A percentile compares a stretch with the other conserved stretches of the same genome.
Conservation (phyloP, 2,888 invertebrate genomes). For the Cataglyphis cursor region DNA sequence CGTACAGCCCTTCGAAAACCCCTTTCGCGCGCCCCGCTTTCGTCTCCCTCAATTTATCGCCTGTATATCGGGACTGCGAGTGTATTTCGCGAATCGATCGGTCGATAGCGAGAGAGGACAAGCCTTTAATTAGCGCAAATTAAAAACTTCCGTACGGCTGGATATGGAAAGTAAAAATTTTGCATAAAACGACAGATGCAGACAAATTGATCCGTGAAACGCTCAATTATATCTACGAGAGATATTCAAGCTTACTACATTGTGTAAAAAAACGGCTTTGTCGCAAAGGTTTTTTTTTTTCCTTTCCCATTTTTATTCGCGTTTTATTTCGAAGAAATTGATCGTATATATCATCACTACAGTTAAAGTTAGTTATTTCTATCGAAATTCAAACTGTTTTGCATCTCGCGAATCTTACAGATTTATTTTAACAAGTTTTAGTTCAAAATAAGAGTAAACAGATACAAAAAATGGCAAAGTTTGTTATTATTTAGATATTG, state of each 20-base stretch:
- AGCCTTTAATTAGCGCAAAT: constrained; percentile 62
- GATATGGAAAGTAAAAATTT: constrained; percentile 35
- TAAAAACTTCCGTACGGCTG: constrained; percentile 50
- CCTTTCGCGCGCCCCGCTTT: constrained; percentile 23
- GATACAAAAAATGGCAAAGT: background rate
- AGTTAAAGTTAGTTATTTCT: background rate
- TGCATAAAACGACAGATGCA: constrained; percentile 23
- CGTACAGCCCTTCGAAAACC: constrained; percentile 1
- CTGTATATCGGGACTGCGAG: constrained; percentile 1
- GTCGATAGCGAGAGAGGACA: constrained; percentile 41
- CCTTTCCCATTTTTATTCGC: background rate
- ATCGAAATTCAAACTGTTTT: background rate
- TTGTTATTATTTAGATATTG: background rate
- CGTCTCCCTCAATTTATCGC: constrained; percentile 37
- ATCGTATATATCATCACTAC: background rate
- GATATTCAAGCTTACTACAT: constrained; percentile 7
- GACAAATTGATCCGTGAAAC: constrained; percentile 43
- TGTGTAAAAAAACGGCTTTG: constrained; percentile 16
- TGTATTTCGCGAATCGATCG: constrained; percentile 53
- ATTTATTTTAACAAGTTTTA: background rate
- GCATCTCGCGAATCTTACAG: background rate
- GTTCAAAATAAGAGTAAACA: background rate
- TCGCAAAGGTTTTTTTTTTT: constrained; percentile 8
- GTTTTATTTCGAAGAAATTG: background rate
- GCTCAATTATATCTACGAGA: constrained; percentile 16